A percentile compares a stretch with the other conserved stretches of the same genome.
Conservation (phyloP, 2,113 vertebrate species). For the Dipodomys merriami region DNA sequence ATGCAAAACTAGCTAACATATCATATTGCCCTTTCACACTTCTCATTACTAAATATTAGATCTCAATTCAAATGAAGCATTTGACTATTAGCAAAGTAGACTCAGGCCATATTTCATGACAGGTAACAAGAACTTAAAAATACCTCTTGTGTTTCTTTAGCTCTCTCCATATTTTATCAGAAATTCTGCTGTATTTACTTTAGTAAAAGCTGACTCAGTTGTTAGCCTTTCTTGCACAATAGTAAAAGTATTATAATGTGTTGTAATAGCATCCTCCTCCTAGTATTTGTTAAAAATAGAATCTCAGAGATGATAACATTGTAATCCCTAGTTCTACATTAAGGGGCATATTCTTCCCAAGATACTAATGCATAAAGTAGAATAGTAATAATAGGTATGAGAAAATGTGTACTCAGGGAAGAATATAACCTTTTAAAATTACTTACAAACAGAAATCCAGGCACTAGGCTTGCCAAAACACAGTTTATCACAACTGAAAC, state of each 20-base stretch:
- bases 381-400: slow-evolving; percentile 82
- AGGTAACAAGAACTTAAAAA: slow-evolving; percentile 60
- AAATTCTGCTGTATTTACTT: slow-evolving; percentile 54
- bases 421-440: slow-evolving; percentile 81
- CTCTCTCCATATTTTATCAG: slow-evolving; percentile 53
- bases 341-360: slow-evolving; percentile 75
- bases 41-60: background rate
- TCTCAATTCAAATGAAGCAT: background rate
- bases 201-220: slow-evolving; percentile 63
- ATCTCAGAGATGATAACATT: slow-evolving; percentile 82
- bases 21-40: background rate
- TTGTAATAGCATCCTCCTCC: slow-evolving; percentile 81
- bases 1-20: background rate
- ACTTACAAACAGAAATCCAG: slow-evolving; percentile 85
- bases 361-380: slow-evolving; percentile 77
- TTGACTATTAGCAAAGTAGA: slow-evolving; percentile 25
- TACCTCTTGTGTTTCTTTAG: slow-evolving; percentile 69
- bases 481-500: slow-evolving; percentile 83
- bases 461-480: slow-evolving; percentile 80
- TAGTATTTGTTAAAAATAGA: slow-evolving; percentile 79
- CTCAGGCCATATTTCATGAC: background rate
- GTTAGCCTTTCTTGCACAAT: slow-evolving; percentile 77
- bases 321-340: slow-evolving; percentile 77
- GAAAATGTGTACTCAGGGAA: slow-evolving; percentile 79
- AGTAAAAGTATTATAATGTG: slow-evolving; percentile 83